Evolutionary conservation across 2,113 vertebrate species (phyloP).

Genomic region (Coptodon rendalli): DNA sequence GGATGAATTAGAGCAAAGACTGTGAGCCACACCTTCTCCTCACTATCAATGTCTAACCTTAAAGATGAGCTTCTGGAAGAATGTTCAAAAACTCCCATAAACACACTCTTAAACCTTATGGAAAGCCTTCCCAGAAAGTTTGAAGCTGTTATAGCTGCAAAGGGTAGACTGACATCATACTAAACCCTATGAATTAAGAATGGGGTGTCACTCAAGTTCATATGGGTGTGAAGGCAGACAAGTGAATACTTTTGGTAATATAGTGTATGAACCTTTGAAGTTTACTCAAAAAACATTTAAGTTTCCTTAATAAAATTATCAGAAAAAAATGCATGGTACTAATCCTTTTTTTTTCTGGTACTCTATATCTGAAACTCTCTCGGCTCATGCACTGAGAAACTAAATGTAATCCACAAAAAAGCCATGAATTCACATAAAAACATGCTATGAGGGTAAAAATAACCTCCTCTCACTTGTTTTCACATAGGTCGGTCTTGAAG

Average conservation of each 20-base stretch:
- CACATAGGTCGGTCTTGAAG: conserved; percentile 73
- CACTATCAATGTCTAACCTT: background rate
- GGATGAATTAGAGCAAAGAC: background rate
- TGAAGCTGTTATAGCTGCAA: background rate
- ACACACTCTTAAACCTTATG: background rate
- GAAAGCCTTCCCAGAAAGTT: background rate
- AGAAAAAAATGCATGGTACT: background rate
- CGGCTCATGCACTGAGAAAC: background rate
- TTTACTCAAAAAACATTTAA: background rate
- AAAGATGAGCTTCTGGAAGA: background rate
- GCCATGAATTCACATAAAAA: background rate
- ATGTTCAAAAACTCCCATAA: background rate
- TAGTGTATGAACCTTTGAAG: background rate
- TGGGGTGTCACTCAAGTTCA: background rate
- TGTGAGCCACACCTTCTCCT: background rate
- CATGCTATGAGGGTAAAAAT: background rate
- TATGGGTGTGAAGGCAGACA: background rate
- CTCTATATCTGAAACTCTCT: background rate
- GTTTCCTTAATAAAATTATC: background rate
- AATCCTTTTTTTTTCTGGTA: background rate
- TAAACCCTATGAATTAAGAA: background rate
- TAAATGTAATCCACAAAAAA: background rate
- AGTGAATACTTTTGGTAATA: background rate
- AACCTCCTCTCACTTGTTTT: conserved; percentile 77
- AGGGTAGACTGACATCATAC: background rate